These are phyloP conservation scores for Brachyptera putata DNA, from an alignment of 2,888 invertebrate genomes.

Conservation along the genomic window DNA sequence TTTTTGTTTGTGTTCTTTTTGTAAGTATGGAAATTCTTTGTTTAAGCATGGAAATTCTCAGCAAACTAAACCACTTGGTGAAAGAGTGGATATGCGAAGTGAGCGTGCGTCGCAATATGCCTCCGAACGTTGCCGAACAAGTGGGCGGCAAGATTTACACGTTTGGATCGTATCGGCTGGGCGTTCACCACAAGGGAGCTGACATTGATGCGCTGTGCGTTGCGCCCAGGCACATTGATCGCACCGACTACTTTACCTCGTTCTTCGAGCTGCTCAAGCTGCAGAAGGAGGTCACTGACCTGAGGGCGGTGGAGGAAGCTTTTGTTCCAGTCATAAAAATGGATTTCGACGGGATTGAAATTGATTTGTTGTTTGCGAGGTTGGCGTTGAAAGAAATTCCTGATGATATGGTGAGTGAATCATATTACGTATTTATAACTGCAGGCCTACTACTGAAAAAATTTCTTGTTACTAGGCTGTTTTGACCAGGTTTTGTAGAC, in stretches of 20 bases:
- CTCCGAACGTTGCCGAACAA: constrained; percentile 80
- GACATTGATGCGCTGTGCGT: constrained; percentile 99
- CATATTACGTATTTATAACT: too few species aligned
- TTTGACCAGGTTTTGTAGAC: too few species aligned
- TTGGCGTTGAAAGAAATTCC: constrained; percentile 94
- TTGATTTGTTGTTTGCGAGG: constrained; percentile 96
- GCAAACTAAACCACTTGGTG: constrained; percentile 83
- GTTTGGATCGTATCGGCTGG: constrained; percentile 69
- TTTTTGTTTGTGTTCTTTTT: too few species aligned
- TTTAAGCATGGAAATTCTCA: constrained; percentile 56
- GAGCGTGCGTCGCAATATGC: constrained; percentile 86
- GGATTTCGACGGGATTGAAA: constrained; percentile 97
- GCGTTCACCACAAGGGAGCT: constrained; percentile 59
- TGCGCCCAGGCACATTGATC: constrained; percentile 90
- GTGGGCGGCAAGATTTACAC: constrained; percentile 98
- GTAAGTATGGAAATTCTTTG: too few species aligned
- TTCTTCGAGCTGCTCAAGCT: constrained; percentile 88
- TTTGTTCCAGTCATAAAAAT: constrained; percentile 99
- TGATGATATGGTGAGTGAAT: constrained; percentile 57
- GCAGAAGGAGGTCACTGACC: constrained; percentile 79
- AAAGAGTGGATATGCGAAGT: constrained; percentile 92
- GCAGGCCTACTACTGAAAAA: too few species aligned
- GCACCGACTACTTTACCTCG: constrained; percentile 91
- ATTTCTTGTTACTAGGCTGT: too few species aligned
- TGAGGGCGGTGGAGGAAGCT: constrained; percentile 94